Evolutionary conservation across 2,113 vertebrate species (phyloP).

Genomic region (Melanerpes aurifrons): DNA sequence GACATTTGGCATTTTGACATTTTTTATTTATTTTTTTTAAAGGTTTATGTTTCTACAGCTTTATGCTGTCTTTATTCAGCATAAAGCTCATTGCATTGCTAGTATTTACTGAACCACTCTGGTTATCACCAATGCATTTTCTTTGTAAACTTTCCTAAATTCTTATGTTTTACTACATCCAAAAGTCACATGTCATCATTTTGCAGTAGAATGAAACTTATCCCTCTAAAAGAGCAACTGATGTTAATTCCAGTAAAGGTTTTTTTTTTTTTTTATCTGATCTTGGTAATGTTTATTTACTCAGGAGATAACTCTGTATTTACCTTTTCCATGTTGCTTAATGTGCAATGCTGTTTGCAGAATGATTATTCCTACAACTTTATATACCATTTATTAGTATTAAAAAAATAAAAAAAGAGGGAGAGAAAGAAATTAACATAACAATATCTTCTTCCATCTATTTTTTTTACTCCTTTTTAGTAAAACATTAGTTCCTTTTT

Average conservation of each 20-base stretch:
- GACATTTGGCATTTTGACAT: too few relatives aligned
- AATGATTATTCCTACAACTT: not conserved
- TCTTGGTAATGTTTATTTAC: not conserved
- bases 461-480: not conserved
- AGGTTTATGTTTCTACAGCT: not conserved
- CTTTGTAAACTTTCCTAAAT: not conserved
- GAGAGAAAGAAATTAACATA: not conserved
- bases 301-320: not conserved
- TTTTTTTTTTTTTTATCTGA: conserved; percentile 19
- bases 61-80: not conserved
- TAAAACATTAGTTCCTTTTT: not conserved
- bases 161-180: not conserved
- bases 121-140: not conserved
- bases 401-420: not conserved
- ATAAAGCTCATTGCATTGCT: not conserved
- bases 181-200: not conserved
- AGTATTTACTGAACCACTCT: not conserved
- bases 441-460: not conserved
- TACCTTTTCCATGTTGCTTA: not conserved
- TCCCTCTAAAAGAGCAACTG: not conserved
- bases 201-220: not conserved
- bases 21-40: too few relatives aligned
- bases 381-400: not conserved
- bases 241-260: not conserved
- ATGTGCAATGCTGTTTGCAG: not conserved